These are phyloP conservation scores for Elgaria multicarinata DNA, from an alignment of 2,113 vertebrate species.

Conservation along the genomic window DNA sequence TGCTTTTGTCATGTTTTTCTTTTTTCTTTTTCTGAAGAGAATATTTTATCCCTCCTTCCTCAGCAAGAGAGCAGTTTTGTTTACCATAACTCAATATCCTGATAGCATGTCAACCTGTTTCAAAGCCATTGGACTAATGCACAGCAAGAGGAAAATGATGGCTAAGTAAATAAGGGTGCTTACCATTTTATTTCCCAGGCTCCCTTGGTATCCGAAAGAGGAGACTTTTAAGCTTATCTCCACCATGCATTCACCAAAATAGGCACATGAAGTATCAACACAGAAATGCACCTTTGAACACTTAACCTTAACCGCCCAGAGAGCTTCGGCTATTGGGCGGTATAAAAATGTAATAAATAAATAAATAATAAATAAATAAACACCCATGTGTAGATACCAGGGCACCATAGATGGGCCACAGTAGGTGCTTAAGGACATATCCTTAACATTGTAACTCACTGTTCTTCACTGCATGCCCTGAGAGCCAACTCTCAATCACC, in stretches of 20 bases:
- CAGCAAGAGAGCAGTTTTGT: conserved; percentile 6
- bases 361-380: no score
- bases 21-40: not conserved
- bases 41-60: conserved; percentile 6
- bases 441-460: not conserved
- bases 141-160: not conserved
- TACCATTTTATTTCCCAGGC: not conserved
- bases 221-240: not conserved
- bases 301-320: no score
- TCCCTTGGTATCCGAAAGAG: not conserved
- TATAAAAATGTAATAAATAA: no score
- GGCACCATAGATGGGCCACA: not conserved
- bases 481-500: no score
- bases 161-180: not conserved
- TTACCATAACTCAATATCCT: not conserved
- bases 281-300: not conserved
- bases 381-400: not conserved
- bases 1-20: not conserved
- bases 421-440: not conserved
- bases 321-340: no score
- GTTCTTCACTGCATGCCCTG: no score
- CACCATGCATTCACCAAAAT: not conserved
- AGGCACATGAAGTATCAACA: not conserved
- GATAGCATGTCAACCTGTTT: not conserved
- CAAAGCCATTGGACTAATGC: not conserved